These are phyloP conservation scores for Epinephelus awoara DNA, from an alignment of 2,797 vertebrate species.

Conservation along the genomic window DNA sequence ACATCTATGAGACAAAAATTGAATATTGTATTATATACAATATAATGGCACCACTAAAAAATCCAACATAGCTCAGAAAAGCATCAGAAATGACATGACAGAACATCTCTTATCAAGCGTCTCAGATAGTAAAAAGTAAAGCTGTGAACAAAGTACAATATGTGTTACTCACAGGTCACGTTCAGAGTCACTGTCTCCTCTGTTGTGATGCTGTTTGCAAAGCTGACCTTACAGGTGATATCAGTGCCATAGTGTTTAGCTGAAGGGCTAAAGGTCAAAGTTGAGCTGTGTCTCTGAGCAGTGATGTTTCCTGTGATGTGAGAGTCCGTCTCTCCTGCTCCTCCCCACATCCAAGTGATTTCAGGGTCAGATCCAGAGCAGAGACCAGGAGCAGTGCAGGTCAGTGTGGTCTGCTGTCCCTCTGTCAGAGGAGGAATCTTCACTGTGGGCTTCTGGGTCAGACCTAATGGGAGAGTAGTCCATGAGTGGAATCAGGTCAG, in stretches of 20 bases:
- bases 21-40: neutral
- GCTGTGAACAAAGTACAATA: neutral
- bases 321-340: neutral
- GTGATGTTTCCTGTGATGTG: conserved; percentile 16
- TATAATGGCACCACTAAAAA: too few species aligned
- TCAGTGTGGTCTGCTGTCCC: conserved; percentile 54
- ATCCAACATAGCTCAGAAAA: conserved; percentile 2
- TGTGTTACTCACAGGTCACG: conserved; percentile 61
- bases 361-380: conserved; percentile 41
- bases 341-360: conserved; percentile 52
- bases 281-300: conserved; percentile 37
- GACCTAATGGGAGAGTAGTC: conserved; percentile 14
- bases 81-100: neutral
- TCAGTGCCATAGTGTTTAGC: conserved; percentile 38
- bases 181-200: conserved; percentile 33
- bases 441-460: conserved; percentile 56
- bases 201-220: neutral
- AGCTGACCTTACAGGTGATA: conserved; percentile 56
- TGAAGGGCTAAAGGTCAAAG: conserved; percentile 52
- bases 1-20: conserved; percentile 43
- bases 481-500: neutral
- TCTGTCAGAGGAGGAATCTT: conserved; percentile 43
- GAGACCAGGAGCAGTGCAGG: conserved; percentile 65
- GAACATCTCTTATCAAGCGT: neutral
- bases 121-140: neutral